phyloP scores from a whole-genome alignment of 2,888 invertebrate species.

The Crossocerus cetratus region DNA sequence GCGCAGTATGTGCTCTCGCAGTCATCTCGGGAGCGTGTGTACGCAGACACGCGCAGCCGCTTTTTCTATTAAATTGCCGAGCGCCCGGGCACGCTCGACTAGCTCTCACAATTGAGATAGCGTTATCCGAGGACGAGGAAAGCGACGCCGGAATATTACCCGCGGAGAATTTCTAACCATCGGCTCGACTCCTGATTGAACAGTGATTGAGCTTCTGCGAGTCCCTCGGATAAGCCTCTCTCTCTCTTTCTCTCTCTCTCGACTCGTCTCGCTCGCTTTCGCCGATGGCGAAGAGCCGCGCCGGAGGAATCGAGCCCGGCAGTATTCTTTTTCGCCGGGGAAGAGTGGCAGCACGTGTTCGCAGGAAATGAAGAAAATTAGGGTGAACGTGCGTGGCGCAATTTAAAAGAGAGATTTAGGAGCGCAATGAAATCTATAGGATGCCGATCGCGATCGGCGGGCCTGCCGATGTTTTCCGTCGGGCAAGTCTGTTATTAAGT shows the following conservation, averaged over 20 bases:
- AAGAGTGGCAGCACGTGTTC: conserved; percentile 5
- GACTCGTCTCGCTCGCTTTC: not conserved
- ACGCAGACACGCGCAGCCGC: conserved; percentile 33
- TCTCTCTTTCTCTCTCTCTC: not conserved
- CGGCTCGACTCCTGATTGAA: conserved; percentile 39
- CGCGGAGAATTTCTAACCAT: conserved; percentile 57
- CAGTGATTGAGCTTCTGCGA: conserved; percentile 40
- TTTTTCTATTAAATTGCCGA: conserved; percentile 53
- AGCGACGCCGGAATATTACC: conserved; percentile 51
- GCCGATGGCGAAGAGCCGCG: too few relatives aligned
- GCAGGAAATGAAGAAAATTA: conserved; percentile 28
- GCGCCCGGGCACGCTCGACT: conserved; percentile 47
- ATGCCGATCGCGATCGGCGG: conserved; percentile 15
- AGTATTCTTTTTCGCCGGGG: not conserved
- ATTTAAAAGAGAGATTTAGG: conserved; percentile 1
- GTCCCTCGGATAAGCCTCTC: conserved; percentile 41
- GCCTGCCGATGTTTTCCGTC: conserved; percentile 10
- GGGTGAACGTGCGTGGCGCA: conserved; percentile 9
- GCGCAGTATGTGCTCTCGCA: not conserved
- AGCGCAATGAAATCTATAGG: conserved; percentile 1
- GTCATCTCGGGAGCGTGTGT: not conserved
- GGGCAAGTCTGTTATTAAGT: conserved; percentile 40
- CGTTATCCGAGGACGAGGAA: conserved; percentile 54
- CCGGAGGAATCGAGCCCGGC: not conserved
- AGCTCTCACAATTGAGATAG: conserved; percentile 57